Base-by-base conservation (phyloP, 2,797 vertebrate genomes). In the Silurus aristotelis region DNA sequence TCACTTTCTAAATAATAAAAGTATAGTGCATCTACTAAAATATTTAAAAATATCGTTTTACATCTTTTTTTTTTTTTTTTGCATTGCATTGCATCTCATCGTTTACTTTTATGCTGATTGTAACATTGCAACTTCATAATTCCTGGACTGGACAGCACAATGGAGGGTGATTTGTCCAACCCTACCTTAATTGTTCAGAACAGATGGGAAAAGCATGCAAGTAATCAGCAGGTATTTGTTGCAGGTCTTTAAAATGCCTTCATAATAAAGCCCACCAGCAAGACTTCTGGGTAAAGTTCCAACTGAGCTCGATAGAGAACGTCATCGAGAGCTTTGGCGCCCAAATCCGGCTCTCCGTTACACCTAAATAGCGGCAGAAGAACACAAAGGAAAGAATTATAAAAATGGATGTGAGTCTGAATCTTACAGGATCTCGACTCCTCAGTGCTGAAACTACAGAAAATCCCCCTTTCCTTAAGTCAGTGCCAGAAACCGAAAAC, bases 291-390 rank as follows among this genome's bases (percentile, higher is more conserved):
- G 91, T 97, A 98, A 75, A 99, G 93, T 82, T 99, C 98, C 81
- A 99, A 93, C 92, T 99, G 97, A 67, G 98, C 97, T 92, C 98
- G 95, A 87, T 99, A 99, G 83, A 98, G 92, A 91, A 99, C 92
- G 1, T 99, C 98, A 91, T 99, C 98, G 94, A 99, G 93, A 31
- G 98, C 97, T 95, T 96, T 98, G 88, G 96, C 96, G 91, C 96
- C 98, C 88, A 97, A 88, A 87, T 99, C 98, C 89, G 95, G 96
- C 90, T 99, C 98, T 86, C 98, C 98, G 83, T 99, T 99, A 89
- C 97, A 98, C 95, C 98, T 99, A 90, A n/a, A 92, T 87, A 80
- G 20, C 61, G 0, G 83, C 1, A 80, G 10, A 60, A 48, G 27
- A 12, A 25, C 31, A 83, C 22, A 67, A 56, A 48, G 15, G 27